phyloP scores from a whole-genome alignment of 2,797 vertebrate species.

The Tadarida brasiliensis region DNA sequence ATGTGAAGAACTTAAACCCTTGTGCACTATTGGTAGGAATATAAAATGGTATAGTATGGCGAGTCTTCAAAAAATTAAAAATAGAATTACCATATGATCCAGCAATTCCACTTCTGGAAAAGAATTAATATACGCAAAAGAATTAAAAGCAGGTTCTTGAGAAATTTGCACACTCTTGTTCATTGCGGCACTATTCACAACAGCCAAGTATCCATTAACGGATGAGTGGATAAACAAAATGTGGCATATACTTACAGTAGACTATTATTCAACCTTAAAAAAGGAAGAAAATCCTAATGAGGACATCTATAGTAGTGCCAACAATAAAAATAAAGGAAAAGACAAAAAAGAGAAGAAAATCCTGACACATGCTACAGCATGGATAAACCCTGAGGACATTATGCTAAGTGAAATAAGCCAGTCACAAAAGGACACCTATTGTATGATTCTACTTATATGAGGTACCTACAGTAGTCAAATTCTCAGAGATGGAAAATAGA shows the following conservation, averaged over 20 bases:
- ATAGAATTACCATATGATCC: neutral
- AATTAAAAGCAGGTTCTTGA: neutral
- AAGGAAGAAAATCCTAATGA: neutral
- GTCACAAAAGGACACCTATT: neutral
- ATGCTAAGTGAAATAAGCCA: constrained; percentile 15
- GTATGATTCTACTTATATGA: neutral
- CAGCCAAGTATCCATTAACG: neutral
- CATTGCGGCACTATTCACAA: neutral
- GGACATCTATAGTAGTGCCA: too few species aligned
- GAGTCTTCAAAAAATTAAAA: neutral
- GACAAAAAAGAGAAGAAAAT: neutral
- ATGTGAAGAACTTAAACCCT: neutral
- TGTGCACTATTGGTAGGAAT: neutral
- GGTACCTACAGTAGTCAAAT: neutral
- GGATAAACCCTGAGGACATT: neutral
- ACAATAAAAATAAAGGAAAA: too few species aligned
- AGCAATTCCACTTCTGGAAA: neutral
- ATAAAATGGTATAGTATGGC: neutral
- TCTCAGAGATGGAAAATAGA: neutral
- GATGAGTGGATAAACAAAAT: neutral
- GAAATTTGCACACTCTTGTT: neutral
- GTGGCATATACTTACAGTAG: neutral
- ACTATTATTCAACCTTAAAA: neutral
- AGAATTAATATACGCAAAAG: neutral
- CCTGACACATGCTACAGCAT: neutral